These are phyloP conservation scores for Cantharis rustica DNA, from an alignment of 2,888 invertebrate genomes.

Conservation along the genomic window DNA sequence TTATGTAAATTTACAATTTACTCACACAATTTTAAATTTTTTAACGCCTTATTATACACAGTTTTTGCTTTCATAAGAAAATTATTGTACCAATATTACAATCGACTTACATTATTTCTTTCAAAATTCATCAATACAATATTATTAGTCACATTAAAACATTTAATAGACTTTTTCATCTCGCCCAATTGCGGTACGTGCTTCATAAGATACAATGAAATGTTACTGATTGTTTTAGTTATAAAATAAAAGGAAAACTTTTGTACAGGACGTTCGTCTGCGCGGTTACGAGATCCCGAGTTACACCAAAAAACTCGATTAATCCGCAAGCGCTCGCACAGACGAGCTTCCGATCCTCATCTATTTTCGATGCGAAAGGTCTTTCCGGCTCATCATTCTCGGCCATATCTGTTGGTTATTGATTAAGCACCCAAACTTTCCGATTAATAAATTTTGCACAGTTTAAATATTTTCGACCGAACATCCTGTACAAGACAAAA, in stretches of 20 bases:
- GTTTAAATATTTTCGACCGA: background rate
- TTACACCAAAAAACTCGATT: background rate
- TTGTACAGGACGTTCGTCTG: background rate
- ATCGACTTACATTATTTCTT: slow-evolving; percentile 4
- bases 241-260: background rate
- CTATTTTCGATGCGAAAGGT: background rate
- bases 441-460: background rate
- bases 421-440: background rate
- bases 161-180: slow-evolving; percentile 8
- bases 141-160: slow-evolving; percentile 13
- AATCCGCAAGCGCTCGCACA: background rate
- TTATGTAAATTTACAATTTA: background rate
- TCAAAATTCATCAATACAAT: slow-evolving; percentile 10
- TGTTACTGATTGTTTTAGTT: background rate
- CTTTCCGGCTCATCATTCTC: background rate
- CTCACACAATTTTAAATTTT: background rate
- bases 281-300: background rate
- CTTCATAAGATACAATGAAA: background rate
- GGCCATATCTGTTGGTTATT: background rate
- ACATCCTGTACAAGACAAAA: background rate
- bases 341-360: background rate
- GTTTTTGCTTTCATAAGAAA: background rate
- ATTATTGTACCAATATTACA: slow-evolving; percentile 9
- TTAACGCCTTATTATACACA: background rate
- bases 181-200: background rate